Evolutionary conservation across 2,888 invertebrate genomes (phyloP).

Genomic region (Ariolimax columbianus): DNA sequence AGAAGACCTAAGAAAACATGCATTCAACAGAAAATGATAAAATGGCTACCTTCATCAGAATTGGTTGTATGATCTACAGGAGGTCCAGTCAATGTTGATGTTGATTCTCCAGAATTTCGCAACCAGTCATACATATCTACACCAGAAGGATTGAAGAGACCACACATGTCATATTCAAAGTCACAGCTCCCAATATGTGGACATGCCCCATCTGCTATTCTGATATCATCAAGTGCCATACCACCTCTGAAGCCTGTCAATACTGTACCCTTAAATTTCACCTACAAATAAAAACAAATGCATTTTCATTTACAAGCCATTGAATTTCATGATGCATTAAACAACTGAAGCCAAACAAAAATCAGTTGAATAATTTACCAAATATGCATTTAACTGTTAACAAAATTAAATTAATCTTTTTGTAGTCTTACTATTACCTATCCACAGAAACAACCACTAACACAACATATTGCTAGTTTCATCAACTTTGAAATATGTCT

Average conservation of each 20-base stretch:
- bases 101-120: slow-evolving; percentile 67
- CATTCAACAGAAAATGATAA: not conserved
- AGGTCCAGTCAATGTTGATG: slow-evolving; percentile 67
- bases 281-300: slow-evolving; percentile 56
- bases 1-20: not conserved
- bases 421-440: too few species aligned
- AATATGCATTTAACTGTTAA: too few species aligned
- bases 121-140: slow-evolving; percentile 74
- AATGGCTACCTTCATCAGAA: slow-evolving; percentile 58
- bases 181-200: slow-evolving; percentile 70
- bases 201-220: slow-evolving; percentile 65
- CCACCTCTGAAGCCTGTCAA: slow-evolving; percentile 67
- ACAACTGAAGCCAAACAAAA: too few species aligned
- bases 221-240: slow-evolving; percentile 73
- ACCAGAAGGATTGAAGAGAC: slow-evolving; percentile 63
- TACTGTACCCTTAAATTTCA: slow-evolving; percentile 68
- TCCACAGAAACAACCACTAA: too few species aligned
- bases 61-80: slow-evolving; percentile 72
- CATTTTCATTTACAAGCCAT: not conserved
- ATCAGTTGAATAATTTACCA: too few species aligned
- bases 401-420: too few species aligned
- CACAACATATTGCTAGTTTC: too few species aligned
- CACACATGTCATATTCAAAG: slow-evolving; percentile 73
- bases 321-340: not conserved
- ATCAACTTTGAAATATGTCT: too few species aligned